These are phyloP conservation scores for Caenorhabditis angaria DNA, from an alignment of 2,888 invertebrate species.

Conservation along the genomic window DNA sequence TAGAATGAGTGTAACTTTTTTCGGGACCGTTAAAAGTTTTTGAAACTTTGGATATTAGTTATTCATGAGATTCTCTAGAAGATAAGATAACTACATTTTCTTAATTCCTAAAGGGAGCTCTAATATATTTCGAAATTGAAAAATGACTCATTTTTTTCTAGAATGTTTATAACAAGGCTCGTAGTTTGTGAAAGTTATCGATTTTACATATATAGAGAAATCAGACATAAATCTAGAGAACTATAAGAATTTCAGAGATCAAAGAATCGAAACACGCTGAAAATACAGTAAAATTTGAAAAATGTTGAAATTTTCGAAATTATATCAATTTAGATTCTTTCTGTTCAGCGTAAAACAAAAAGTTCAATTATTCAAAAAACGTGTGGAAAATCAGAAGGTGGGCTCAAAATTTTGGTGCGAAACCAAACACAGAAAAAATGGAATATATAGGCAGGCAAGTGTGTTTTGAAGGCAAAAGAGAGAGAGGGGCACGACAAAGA, in stretches of 20 bases:
- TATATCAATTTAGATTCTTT: not conserved
- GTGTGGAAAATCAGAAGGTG: too few relatives aligned
- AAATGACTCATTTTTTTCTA: slow-evolving; percentile 1
- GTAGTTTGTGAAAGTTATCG: not conserved
- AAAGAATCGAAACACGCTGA: not conserved
- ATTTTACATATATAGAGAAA: not conserved
- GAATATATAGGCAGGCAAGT: slow-evolving; percentile 4
- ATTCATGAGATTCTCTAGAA: not conserved
- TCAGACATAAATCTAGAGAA: not conserved
- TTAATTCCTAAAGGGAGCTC: not conserved
- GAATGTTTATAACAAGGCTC: not conserved
- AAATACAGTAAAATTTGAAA: not conserved
- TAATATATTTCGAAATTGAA: not conserved
- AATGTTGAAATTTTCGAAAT: not conserved
- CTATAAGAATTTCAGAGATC: not conserved
- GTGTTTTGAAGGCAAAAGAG: slow-evolving; percentile 3
- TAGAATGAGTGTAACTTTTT: not conserved
- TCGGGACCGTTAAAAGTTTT: not conserved
- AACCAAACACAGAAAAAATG: not conserved
- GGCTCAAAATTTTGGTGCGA: not conserved
- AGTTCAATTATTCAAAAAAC: not conserved
- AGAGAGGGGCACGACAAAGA: slow-evolving; percentile 8
- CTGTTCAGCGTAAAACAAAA: not conserved
- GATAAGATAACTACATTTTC: not conserved
- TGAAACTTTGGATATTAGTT: not conserved